Evolutionary conservation across 2,113 vertebrate genomes (phyloP).

Genomic region (Sprattus sprattus): DNA sequence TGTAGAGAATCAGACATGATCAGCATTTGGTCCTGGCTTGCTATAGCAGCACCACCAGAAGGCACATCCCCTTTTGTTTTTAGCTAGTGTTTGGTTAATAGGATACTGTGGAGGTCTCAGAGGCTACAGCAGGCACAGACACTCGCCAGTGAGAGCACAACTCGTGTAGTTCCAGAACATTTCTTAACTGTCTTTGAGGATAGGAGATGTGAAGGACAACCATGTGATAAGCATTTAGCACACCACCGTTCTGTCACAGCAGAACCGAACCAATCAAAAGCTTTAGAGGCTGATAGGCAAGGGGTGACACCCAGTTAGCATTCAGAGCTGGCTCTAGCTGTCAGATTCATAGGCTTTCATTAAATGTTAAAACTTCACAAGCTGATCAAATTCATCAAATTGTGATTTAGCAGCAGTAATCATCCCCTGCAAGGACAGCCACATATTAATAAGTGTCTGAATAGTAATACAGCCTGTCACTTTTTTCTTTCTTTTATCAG

Average conservation of each 20-base stretch:
- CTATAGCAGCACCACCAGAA: background rate
- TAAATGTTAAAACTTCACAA: background rate
- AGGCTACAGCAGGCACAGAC: background rate
- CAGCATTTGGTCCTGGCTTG: background rate
- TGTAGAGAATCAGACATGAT: background rate
- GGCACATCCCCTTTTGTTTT: background rate
- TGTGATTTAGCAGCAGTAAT: background rate
- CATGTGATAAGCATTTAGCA: background rate
- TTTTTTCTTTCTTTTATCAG: background rate
- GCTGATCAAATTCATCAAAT: conserved; percentile 13
- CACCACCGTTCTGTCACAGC: background rate
- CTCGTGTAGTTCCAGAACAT: background rate
- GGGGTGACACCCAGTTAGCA: background rate
- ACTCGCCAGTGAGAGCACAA: background rate
- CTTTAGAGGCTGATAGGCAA: background rate
- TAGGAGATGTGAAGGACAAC: background rate
- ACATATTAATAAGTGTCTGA: background rate
- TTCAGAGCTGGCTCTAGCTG: background rate
- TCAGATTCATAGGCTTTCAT: conserved; percentile 8
- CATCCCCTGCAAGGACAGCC: background rate
- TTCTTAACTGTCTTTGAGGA: background rate
- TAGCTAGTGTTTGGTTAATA: background rate
- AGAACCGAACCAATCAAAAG: background rate
- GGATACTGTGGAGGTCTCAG: background rate
- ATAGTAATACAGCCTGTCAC: background rate